Percentiles rank a stretch among this genome's conserved stretches.
These are phyloP conservation scores for Callitettix versicolor DNA, from an alignment of 1,140 invertebrate genomes.

Conservation along the genomic window DNA sequence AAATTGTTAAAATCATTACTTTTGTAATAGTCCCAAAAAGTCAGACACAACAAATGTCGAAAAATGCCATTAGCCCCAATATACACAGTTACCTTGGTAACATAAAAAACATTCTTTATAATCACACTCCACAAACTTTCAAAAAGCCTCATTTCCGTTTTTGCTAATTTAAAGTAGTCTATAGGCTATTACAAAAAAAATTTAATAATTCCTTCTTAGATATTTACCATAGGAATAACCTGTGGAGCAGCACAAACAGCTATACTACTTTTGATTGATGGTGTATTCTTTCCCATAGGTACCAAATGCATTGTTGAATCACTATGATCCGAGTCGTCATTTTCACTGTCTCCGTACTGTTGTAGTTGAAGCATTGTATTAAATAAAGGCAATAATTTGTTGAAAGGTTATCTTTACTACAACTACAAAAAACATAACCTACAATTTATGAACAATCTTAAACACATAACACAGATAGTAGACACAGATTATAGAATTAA, in stretches of 20 bases:
- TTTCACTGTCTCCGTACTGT: constrained; percentile 52
- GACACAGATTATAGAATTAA: no score
- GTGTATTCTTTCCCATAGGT: constrained; percentile 31
- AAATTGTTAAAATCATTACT: no score
- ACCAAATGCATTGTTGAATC: constrained; percentile 41
- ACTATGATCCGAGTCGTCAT: constrained; percentile 32
- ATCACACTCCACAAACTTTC: background rate
- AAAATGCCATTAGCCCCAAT: no score
- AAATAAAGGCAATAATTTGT: no score
- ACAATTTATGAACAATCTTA: no score
- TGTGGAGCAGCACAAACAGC: constrained; percentile 67
- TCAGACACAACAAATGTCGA: no score
- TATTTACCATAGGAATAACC: constrained; percentile 61
- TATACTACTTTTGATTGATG: constrained; percentile 31
- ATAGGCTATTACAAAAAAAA: no score
- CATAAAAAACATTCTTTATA: background rate
- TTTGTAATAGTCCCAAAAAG: no score
- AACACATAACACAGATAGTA: no score
- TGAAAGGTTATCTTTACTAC: no score
- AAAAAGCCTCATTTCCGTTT: background rate
- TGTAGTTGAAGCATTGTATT: constrained; percentile 32
- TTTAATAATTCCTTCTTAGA: no score
- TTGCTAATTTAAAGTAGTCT: background rate
- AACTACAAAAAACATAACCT: no score
- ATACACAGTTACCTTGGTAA: background rate